A percentile compares a stretch with the other conserved stretches of the same genome.
Conservation (phyloP, 2,888 invertebrate genomes). For the Trachelus tabidus region DNA sequence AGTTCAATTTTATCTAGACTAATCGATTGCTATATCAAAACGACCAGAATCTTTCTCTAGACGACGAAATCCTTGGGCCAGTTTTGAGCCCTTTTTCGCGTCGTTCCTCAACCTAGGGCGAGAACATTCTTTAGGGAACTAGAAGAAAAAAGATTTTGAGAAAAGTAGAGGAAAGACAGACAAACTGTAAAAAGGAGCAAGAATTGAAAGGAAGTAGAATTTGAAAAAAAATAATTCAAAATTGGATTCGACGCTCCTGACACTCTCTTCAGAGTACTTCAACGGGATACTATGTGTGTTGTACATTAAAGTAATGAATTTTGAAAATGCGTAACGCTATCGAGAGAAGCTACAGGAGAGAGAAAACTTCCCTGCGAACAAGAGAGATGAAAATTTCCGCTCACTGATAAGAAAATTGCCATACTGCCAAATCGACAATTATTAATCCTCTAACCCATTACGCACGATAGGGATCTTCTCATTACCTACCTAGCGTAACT, state of each 20-base stretch:
- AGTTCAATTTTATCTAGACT: constrained; percentile 45
- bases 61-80: not conserved
- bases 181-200: not conserved
- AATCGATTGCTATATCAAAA: not conserved
- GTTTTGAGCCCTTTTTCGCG: not conserved
- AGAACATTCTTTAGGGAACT: not conserved
- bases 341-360: not conserved
- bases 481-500: constrained; percentile 55
- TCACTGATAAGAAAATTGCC: constrained; percentile 56
- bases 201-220: not conserved
- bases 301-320: not conserved
- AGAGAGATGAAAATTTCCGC: constrained; percentile 48
- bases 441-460: constrained; percentile 56
- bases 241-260: not conserved
- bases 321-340: not conserved
- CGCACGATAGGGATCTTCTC: constrained; percentile 61
- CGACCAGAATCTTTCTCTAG: constrained; percentile 3
- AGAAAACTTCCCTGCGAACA: not conserved
- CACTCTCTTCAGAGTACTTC: not conserved
- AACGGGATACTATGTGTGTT: not conserved
- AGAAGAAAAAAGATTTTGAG: not conserved
- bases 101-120: not conserved
- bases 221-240: not conserved
- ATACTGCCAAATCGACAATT: constrained; percentile 66
- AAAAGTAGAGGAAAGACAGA: constrained; percentile 13